Evolutionary conservation across 2,888 invertebrate genomes (phyloP).

Genomic region (Troglohyphantes excavatus): DNA sequence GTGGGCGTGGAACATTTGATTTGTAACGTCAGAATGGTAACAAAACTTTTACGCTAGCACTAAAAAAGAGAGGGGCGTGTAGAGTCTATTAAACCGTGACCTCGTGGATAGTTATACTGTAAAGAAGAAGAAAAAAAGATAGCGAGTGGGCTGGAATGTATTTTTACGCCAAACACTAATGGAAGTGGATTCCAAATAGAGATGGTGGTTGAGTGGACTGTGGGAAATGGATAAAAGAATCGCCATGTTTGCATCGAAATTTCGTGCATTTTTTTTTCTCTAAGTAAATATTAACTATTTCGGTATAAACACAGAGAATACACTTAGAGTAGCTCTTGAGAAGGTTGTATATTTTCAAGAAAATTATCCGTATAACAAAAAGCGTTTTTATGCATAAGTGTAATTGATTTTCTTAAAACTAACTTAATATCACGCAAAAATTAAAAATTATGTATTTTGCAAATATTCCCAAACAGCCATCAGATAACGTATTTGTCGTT

Average conservation of each 20-base stretch:
- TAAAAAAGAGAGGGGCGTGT: neutral
- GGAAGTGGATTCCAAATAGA: conserved; percentile 1
- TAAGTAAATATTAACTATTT: neutral
- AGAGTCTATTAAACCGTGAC: conserved; percentile 5
- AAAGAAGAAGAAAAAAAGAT: neutral
- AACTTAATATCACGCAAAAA: too few relatives aligned
- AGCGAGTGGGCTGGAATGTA: neutral
- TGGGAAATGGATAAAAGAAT: neutral
- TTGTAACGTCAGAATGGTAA: too few relatives aligned
- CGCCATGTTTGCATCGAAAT: neutral
- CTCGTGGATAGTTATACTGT: neutral
- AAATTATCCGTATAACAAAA: too few relatives aligned
- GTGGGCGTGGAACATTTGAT: too few relatives aligned
- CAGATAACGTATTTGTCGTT: too few relatives aligned
- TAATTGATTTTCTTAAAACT: too few relatives aligned
- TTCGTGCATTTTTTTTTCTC: neutral
- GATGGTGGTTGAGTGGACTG: neutral
- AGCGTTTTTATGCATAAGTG: too few relatives aligned
- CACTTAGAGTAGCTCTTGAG: too few relatives aligned
- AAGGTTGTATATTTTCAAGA: too few relatives aligned
- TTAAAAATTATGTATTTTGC: too few relatives aligned
- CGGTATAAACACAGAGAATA: too few relatives aligned
- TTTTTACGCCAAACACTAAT: neutral
- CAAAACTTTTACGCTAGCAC: neutral
- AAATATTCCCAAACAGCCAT: too few relatives aligned